Conservation (phyloP, 1,140 invertebrate genomes). For the Ceratosolen fusciceps region DNA sequence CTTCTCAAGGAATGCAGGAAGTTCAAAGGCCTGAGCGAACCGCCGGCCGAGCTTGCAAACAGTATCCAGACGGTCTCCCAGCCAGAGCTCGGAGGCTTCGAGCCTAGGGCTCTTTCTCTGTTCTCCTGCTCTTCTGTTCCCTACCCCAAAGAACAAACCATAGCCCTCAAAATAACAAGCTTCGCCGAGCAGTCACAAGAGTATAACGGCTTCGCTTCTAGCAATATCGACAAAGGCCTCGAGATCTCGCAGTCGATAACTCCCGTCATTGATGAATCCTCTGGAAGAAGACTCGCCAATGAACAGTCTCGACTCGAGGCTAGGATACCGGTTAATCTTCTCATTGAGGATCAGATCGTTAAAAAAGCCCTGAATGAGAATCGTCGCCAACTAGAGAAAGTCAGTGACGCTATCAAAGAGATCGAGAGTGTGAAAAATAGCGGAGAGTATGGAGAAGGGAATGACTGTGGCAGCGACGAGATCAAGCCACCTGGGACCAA, state of each 20-base stretch:
- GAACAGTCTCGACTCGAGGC: conserved; percentile 53
- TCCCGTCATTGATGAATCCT: conserved; percentile 47
- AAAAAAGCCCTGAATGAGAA: conserved; percentile 69
- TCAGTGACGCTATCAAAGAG: conserved; percentile 69
- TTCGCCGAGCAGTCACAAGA: conserved; percentile 50
- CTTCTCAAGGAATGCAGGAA: conserved; percentile 75
- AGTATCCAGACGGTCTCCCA: conserved; percentile 68
- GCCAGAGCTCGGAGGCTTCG: conserved; percentile 76
- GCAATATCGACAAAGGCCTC: conserved; percentile 55
- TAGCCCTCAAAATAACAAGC: conserved; percentile 26
- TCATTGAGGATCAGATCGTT: conserved; percentile 69
- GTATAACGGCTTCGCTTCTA: conserved; percentile 60
- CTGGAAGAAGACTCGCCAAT: conserved; percentile 33
- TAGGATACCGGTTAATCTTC: conserved; percentile 66
- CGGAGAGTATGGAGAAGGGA: conserved; percentile 28
- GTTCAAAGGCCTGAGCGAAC: conserved; percentile 71
- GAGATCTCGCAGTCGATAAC: conserved; percentile 54
- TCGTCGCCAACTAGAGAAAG: conserved; percentile 66
- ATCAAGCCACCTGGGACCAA: conserved; percentile 12
- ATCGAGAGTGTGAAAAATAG: conserved; percentile 66
- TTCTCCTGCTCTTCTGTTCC: too few species aligned
- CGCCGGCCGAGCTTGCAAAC: conserved; percentile 69
- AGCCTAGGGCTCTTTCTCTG: conserved; percentile 57
- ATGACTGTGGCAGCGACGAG: conserved; percentile 16
- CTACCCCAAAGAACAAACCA: not conserved